phyloP scores from a whole-genome alignment of 92 coral and sea anemone genomes.

The Pocillopora meandrina region DNA sequence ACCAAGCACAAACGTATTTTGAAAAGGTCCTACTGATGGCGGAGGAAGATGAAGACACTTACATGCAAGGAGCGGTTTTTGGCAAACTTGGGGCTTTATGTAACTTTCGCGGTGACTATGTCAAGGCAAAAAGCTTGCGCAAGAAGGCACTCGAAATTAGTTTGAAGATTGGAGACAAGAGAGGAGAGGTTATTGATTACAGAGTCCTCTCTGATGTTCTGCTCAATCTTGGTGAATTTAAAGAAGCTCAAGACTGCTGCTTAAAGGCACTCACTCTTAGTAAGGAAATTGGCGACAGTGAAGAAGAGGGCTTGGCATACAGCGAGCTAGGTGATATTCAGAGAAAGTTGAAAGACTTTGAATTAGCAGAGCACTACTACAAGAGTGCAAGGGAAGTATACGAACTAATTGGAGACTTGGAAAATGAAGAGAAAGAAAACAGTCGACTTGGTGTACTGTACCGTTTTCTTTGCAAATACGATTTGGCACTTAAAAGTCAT shows the following conservation, averaged over 20 bases:
- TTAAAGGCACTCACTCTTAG: neutral
- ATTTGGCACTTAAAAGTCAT: neutral
- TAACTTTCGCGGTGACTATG: neutral
- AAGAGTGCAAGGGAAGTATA: neutral
- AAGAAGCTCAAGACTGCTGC: neutral
- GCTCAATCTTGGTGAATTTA: neutral
- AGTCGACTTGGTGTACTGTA: neutral
- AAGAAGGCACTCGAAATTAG: slow-evolving; percentile 14
- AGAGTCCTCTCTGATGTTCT: neutral
- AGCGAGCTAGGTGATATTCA: neutral
- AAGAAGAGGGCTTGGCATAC: neutral
- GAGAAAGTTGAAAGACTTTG: neutral
- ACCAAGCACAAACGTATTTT: neutral
- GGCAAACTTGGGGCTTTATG: neutral
- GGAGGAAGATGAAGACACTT: neutral
- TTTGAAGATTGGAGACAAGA: neutral
- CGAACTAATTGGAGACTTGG: neutral
- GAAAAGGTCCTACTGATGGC: neutral
- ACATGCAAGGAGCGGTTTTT: neutral
- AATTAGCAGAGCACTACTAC: neutral
- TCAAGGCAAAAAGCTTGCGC: neutral
- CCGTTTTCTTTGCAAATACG: neutral
- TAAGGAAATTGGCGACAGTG: neutral
- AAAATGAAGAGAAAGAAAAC: neutral
- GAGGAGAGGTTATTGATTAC: neutral